Evolutionary conservation across 2,797 vertebrate species (phyloP).

Genomic region (Danio kyathit): DNA sequence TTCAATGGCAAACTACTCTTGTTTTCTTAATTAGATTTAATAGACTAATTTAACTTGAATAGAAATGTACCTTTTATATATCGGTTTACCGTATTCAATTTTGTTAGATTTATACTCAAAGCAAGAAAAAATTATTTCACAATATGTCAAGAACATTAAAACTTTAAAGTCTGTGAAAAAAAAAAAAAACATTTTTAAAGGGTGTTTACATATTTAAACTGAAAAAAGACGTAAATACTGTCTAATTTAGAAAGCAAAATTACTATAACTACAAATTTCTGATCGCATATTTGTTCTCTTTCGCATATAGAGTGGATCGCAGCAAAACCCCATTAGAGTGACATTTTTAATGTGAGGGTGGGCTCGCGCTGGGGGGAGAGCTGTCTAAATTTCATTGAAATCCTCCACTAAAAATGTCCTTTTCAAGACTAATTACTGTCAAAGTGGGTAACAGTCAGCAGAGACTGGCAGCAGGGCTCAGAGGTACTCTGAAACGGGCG

Average conservation of each 20-base stretch:
- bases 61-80: too few species aligned
- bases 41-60: too few species aligned
- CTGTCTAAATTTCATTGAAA: conserved; percentile 77
- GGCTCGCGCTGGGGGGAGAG: neutral
- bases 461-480: conserved; percentile 60
- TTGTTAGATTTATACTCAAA: neutral
- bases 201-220: neutral
- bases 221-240: neutral
- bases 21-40: too few species aligned
- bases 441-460: conserved; percentile 60
- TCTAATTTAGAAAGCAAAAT: neutral
- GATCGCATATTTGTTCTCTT: neutral
- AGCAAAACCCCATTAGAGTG: neutral
- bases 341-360: conserved; percentile 3
- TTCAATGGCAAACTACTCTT: too few species aligned
- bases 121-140: neutral
- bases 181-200: too few species aligned
- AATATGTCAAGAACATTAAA: neutral
- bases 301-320: neutral
- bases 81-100: too few species aligned
- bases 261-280: neutral
- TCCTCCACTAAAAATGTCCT: conserved; percentile 82
- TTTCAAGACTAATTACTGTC: conserved; percentile 87
- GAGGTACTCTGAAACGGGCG: conserved; percentile 24
- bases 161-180: neutral